Base-by-base conservation (phyloP, 2,888 invertebrate genomes). In the Sinhomidia bicolor region DNA sequence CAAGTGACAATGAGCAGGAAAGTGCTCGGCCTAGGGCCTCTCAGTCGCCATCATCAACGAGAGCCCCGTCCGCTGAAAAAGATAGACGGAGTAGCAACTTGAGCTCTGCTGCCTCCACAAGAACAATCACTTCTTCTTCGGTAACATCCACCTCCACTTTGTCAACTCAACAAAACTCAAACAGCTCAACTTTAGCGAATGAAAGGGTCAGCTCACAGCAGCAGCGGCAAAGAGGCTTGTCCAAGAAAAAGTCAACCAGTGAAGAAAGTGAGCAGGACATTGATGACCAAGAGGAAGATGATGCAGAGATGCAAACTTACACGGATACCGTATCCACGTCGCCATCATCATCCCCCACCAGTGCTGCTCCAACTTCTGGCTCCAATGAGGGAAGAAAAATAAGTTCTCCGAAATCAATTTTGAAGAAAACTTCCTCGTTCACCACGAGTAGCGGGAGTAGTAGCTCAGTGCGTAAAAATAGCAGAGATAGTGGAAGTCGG, bases 361-460 rank as follows among this genome's bases (percentile, higher is more conserved):
- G 23, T 2, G n/a, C 6, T 14, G 4, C 44, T 14, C 9, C 44
- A 74, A 32, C n/a, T 26, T 23, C 44, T 1, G 17, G 68, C 78
- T 79, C 74, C 44, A 84, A 74, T 78, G 89, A 74, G 29, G 17
- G 54, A 76, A 71, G 85, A 81, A 88, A 76, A 76, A 76, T 68
- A 36, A 80, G 78, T 29, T 89, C 90, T n/a, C 91, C 91, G 10
- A 92, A 92, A 79, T 92, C 91, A 17, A 92, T 92, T 65, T 88
- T 92, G 10, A 92, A 92, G 88, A 92, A 92, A 88, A 92, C 91
- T 47, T 92, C 91, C 17, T 90, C 90, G 6, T 91, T 91, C 62
- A 90, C 90, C 2, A 20, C 54, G 4, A 60, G 23, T 10, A 65
- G 36, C 10, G 23, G 65, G 1, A n/a, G 36, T n/a, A 60, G 29